phyloP scores from a whole-genome alignment of 2,888 invertebrate genomes.

The Volucella zonaria region DNA sequence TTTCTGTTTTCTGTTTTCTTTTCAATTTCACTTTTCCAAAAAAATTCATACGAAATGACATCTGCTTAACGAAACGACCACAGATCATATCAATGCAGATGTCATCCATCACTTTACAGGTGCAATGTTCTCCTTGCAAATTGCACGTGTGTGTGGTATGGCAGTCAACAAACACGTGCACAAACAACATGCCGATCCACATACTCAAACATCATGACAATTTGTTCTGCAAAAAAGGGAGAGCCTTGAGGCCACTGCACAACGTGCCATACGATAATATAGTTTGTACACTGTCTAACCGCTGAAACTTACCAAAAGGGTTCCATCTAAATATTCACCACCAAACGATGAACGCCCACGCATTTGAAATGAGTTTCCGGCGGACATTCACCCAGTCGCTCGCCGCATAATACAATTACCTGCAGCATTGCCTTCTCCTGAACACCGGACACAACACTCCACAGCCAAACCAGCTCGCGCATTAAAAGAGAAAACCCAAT shows the following conservation, averaged over 20 bases:
- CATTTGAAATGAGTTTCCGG: constrained; percentile 51
- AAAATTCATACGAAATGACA: background rate
- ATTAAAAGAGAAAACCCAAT: constrained; percentile 12
- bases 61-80: constrained; percentile 21
- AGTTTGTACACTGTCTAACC: background rate
- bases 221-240: background rate
- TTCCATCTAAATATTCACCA: background rate
- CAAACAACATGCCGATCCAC: background rate
- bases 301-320: constrained; percentile 15
- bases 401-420: constrained; percentile 48
- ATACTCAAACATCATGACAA: background rate
- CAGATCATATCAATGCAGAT: constrained; percentile 36
- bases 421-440: background rate
- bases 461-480: background rate
- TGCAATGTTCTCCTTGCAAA: constrained; percentile 30
- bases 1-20: background rate
- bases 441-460: background rate
- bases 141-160: background rate
- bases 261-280: constrained; percentile 5
- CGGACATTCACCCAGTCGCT: constrained; percentile 45
- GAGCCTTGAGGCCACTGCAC: too few relatives aligned
- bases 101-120: constrained; percentile 17
- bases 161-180: background rate
- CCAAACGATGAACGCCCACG: constrained; percentile 4
- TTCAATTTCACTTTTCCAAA: background rate